Conservation (phyloP, 2,113 vertebrate species). For the Fukomys damarensis region DNA sequence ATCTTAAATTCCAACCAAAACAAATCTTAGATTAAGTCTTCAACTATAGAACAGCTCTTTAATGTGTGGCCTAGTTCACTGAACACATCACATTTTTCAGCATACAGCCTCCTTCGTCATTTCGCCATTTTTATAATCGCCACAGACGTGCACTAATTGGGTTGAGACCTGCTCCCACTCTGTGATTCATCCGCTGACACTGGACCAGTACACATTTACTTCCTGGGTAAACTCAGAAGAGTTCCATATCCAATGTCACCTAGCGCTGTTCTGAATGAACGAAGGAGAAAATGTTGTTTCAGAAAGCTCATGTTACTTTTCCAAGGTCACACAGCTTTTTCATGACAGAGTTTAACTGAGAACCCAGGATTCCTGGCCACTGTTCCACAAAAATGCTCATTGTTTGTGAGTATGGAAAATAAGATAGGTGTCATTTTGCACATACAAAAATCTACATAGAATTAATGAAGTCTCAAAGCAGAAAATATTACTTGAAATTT, state of each 20-base stretch:
- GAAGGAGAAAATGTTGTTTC: background rate
- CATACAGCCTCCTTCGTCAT: background rate
- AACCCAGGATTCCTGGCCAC: background rate
- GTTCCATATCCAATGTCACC: background rate
- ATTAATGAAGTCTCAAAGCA: too few species aligned
- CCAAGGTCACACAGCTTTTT: background rate
- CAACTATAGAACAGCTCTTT: background rate
- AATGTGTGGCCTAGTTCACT: background rate
- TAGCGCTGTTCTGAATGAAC: background rate
- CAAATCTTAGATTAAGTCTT: background rate
- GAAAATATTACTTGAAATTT: too few species aligned
- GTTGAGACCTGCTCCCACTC: background rate
- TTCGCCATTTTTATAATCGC: background rate
- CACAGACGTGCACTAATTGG: background rate
- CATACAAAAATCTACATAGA: too few species aligned
- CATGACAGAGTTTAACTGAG: background rate
- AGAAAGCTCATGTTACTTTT: background rate
- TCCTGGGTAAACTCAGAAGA: background rate
- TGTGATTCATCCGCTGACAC: too few species aligned
- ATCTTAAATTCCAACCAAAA: background rate
- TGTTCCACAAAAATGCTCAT: background rate
- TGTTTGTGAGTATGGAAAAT: background rate
- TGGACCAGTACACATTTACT: background rate
- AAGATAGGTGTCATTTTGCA: background rate
- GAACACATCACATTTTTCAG: background rate